Percentiles rank a stretch among this genome's conserved stretches.
phyloP scores from a whole-genome alignment of 2,888 invertebrate species.

The Terebella lapidaria region DNA sequence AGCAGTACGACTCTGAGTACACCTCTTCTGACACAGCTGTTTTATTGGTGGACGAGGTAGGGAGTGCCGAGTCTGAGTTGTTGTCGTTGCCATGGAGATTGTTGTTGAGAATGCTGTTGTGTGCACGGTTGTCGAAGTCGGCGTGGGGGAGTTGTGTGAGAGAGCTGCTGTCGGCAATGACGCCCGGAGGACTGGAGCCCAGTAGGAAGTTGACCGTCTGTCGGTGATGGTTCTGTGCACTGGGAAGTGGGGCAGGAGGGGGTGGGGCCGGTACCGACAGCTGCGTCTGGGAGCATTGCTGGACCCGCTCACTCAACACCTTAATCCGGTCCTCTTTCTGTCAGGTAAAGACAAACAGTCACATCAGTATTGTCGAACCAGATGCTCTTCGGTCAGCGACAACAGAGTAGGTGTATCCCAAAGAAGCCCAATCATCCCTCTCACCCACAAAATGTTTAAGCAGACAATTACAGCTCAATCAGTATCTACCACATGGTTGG shows the following conservation, averaged over 20 bases:
- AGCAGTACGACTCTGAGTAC: slow-evolving; percentile 19
- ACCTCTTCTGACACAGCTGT: slow-evolving; percentile 11
- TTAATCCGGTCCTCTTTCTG: slow-evolving; percentile 23
- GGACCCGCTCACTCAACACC: slow-evolving; percentile 14
- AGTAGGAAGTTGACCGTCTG: background rate
- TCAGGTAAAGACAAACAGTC: slow-evolving; percentile 1
- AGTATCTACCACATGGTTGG: no score
- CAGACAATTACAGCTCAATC: no score
- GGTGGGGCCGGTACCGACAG: background rate
- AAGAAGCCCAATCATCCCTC: no score
- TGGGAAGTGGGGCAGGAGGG: background rate
- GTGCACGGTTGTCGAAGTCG: background rate
- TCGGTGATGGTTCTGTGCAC: background rate
- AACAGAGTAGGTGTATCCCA: no score
- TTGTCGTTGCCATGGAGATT: no score
- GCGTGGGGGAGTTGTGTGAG: background rate
- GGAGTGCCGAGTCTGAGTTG: slow-evolving; percentile 13
- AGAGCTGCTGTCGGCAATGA: background rate
- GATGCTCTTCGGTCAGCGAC: no score
- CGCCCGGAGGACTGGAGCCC: background rate
- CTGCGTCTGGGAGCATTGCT: no score
- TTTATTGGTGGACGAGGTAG: slow-evolving; percentile 11
- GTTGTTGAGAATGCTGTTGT: no score
- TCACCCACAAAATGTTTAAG: no score
- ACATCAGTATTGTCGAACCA: no score